Base-by-base conservation (phyloP, 2,797 vertebrate genomes). In the Thripadectes ignobilis region DNA sequence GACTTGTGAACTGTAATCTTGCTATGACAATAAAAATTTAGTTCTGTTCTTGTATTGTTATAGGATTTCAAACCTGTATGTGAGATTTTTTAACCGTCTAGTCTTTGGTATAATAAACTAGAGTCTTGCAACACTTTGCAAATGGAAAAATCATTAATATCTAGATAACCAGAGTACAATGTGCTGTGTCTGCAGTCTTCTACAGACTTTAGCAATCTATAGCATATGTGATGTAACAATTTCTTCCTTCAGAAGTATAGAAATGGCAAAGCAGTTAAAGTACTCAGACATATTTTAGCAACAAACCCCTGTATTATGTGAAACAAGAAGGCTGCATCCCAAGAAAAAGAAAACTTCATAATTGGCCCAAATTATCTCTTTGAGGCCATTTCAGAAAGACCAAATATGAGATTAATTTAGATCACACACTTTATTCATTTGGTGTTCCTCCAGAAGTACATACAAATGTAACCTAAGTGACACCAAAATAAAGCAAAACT, bases 81-180 rank as follows among this genome's bases (percentile, higher is more conserved):
- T 8, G 73, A 80, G 34, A 67, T 54, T 90, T 59, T 89, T 86
- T n/a, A 84, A 61, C 66, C 69, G 29, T 41, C 18, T 49, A 73
- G 67, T 39, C 19, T 48, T 59, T 81, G 30, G 41, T 73, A 76
- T 90, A 76, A 81, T 72, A 61, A 80, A 85, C 15, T 65, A 16
- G 45, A 96, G 41, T 16, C 11, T 46, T 29, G 22, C 14, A 92
- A 52, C 7, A 46, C 71, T 61, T 86, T 63, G 43, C 20, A 84
- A 96, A 86, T 39, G 32, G 41, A 86, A 61, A 92, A 89, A 88
- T 67, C 39, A 69, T 38, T 49, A 85, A 69, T 58, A 92, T 81
- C 55, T 90, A 74, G 26, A 32, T 54, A 73, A 84, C 32, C 7
- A n/a, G 38, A 61, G 52, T 54, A 59, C 9, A 41, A 59, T 46